Conservation (phyloP, 2,113 vertebrate species). For the Theropithecus gelada region DNA sequence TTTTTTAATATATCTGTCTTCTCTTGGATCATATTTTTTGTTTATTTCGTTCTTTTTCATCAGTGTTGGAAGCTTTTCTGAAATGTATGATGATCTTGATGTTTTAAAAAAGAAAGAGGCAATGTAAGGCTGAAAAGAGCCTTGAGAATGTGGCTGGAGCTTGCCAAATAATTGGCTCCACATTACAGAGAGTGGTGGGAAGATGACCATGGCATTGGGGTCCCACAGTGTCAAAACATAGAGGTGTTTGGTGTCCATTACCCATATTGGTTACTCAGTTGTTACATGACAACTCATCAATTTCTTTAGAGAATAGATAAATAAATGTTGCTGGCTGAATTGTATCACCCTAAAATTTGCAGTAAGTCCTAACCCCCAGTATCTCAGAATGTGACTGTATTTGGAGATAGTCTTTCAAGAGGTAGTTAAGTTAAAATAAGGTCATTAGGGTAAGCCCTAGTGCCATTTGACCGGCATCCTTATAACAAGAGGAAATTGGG, state of each 20-base stretch:
- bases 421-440: neutral
- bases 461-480: neutral
- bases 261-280: neutral
- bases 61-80: neutral
- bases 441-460: neutral
- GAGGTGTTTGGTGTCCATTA: neutral
- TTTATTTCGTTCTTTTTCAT: neutral
- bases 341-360: neutral
- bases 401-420: neutral
- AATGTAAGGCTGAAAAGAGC: neutral
- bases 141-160: neutral
- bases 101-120: neutral
- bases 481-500: neutral
- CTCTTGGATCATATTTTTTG: neutral
- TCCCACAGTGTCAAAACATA: neutral
- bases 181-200: neutral
- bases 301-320: neutral
- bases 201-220: neutral
- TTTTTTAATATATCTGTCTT: neutral
- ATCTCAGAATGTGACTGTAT: neutral
- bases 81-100: neutral
- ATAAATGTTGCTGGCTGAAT: neutral
- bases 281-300: neutral
- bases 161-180: neutral
- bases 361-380: neutral